Evolutionary conservation across 2,797 vertebrate genomes (phyloP).

Genomic region (Odontamblyopus lacepedii): DNA sequence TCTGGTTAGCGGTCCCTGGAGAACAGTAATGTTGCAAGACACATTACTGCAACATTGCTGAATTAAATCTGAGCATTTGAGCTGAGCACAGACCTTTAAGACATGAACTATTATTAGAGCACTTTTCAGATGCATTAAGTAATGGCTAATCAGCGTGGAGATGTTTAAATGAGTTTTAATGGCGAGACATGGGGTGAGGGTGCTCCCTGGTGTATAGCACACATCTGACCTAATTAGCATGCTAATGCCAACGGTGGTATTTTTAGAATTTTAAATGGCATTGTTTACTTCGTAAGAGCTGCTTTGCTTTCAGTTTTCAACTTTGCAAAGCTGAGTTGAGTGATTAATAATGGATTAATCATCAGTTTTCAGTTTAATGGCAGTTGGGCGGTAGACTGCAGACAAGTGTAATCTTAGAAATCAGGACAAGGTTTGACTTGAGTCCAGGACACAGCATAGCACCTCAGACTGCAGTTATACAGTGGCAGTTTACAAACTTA

Average conservation of each 20-base stretch:
- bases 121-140: slow-evolving; percentile 2
- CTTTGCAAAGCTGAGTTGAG: background rate
- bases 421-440: too few relatives aligned
- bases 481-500: too few relatives aligned
- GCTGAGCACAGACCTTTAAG: background rate
- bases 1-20: background rate
- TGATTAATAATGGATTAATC: too few relatives aligned
- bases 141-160: background rate
- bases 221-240: slow-evolving; percentile 3
- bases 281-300: background rate
- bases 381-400: too few relatives aligned
- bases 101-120: background rate
- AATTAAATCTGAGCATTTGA: background rate
- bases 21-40: background rate
- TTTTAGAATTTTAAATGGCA: background rate
- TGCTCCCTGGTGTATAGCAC: slow-evolving; percentile 1
- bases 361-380: too few relatives aligned
- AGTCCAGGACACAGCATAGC: too few relatives aligned
- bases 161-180: slow-evolving; percentile 2
- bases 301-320: background rate
- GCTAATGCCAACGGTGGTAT: background rate
- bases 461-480: too few relatives aligned
- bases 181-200: slow-evolving; percentile 3
- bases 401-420: too few relatives aligned
- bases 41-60: background rate